phyloP scores from a whole-genome alignment of 2,888 invertebrate species.

The Perdita meconis region DNA sequence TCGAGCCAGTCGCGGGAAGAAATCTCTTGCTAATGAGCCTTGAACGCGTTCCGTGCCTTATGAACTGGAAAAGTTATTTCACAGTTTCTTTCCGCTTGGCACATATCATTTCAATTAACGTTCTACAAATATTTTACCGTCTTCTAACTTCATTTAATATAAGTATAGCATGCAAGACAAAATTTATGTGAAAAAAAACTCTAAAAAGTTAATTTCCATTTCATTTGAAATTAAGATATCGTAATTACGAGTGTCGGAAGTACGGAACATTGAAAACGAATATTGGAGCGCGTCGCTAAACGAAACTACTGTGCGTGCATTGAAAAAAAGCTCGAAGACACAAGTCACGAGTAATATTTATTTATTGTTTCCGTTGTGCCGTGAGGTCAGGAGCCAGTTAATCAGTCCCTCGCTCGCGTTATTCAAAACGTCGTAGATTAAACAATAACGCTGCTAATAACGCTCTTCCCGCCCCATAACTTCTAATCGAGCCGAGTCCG shows the following conservation, averaged over 20 bases:
- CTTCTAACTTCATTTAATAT: no score
- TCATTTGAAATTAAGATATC: no score
- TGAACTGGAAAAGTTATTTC: conserved; percentile 1
- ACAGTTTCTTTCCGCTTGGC: neutral
- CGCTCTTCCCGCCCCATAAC: conserved; percentile 27
- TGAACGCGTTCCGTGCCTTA: conserved; percentile 14
- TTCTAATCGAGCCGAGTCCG: conserved; percentile 38
- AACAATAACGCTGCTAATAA: conserved; percentile 57
- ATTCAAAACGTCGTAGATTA: conserved; percentile 55
- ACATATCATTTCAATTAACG: neutral
- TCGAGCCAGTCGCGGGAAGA: conserved; percentile 66
- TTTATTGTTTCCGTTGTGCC: conserved; percentile 60
- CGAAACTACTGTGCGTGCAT: neutral
- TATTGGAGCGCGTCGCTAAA: neutral
- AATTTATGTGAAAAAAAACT: no score
- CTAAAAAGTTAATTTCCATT: no score
- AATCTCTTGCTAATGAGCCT: conserved; percentile 41
- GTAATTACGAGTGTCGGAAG: no score
- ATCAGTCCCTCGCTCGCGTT: conserved; percentile 38
- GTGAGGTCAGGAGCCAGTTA: conserved; percentile 58
- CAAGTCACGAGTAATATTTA: conserved; percentile 48
- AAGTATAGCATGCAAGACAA: no score
- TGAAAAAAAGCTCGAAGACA: neutral
- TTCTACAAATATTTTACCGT: neutral
- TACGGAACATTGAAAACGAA: no score